A percentile compares a stretch with the other conserved stretches of the same genome.
Evolutionary conservation across 1,140 invertebrate genomes (phyloP).

Genomic region (Bombus soroeensis): DNA sequence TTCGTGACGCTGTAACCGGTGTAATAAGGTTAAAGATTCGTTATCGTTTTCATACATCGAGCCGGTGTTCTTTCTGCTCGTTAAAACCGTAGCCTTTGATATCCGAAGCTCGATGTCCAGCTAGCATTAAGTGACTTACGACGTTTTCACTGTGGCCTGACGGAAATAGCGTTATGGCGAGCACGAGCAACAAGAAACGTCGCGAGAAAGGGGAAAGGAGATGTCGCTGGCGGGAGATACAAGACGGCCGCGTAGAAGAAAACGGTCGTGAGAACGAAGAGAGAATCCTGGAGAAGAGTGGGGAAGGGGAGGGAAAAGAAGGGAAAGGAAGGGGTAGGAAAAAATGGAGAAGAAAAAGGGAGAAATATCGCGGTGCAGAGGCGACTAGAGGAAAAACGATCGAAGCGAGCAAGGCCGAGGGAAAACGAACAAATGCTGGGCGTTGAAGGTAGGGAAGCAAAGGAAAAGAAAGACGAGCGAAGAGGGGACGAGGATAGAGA

Average conservation of each 20-base stretch:
- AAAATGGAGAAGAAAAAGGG: background rate
- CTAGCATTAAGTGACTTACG: slow-evolving; percentile 61
- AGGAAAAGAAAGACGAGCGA: background rate
- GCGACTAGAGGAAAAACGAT: slow-evolving; percentile 29
- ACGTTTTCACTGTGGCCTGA: slow-evolving; percentile 52
- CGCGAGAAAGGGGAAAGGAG: slow-evolving; percentile 1
- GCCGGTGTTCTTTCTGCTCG: slow-evolving; percentile 4
- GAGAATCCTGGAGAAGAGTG: slow-evolving; percentile 22
- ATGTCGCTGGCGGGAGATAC: slow-evolving; percentile 18
- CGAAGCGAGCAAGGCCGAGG: background rate
- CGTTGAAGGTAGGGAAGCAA: background rate
- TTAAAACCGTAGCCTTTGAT: slow-evolving; percentile 43
- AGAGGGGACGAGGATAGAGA: slow-evolving; percentile 15
- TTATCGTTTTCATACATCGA: background rate
- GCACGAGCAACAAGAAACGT: slow-evolving; percentile 21
- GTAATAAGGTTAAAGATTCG: background rate
- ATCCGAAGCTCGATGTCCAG: slow-evolving; percentile 42
- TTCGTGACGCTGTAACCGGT: background rate
- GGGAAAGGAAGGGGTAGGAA: background rate
- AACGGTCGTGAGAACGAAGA: slow-evolving; percentile 26
- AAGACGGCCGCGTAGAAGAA: slow-evolving; percentile 7
- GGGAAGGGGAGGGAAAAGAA: background rate
- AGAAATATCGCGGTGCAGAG: slow-evolving; percentile 3
- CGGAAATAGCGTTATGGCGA: slow-evolving; percentile 62
- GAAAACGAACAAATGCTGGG: background rate